Percentiles rank a stretch among this genome's conserved stretches.
These are phyloP conservation scores for Acanthis flammea DNA, from an alignment of 2,797 vertebrate species.

Conservation along the genomic window DNA sequence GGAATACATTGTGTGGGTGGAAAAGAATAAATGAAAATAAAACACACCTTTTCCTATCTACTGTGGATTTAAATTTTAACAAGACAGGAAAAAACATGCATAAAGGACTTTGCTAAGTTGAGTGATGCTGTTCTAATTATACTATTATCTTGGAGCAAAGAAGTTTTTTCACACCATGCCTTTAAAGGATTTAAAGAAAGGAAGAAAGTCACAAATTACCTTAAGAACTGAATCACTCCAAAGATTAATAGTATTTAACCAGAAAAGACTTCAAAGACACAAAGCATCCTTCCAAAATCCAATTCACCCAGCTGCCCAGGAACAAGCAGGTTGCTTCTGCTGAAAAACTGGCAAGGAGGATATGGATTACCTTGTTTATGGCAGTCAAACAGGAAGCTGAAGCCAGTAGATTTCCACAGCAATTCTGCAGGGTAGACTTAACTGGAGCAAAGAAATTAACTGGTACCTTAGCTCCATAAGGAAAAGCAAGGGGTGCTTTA, in stretches of 20 bases:
- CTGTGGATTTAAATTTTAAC: conserved; percentile 60
- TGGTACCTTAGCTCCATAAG: neutral
- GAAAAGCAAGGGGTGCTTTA: neutral
- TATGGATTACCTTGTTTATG: neutral
- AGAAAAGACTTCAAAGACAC: conserved; percentile 49
- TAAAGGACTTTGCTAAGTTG: conserved; percentile 42
- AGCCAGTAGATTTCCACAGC: conserved; percentile 7
- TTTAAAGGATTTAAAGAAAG: conserved; percentile 31
- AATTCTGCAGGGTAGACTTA: neutral
- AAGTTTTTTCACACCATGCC: conserved; percentile 55
- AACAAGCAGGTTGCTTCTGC: conserved; percentile 31
- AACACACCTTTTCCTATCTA: conserved; percentile 40
- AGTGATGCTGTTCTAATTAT: conserved; percentile 59
- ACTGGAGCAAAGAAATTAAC: neutral
- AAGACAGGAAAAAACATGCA: neutral
- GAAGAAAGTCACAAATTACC: conserved; percentile 43
- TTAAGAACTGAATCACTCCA: conserved; percentile 39
- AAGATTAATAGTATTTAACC: conserved; percentile 37
- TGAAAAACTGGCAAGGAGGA: neutral
- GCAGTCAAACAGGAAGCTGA: neutral
- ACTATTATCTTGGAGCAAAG: conserved; percentile 58
- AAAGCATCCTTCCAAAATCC: conserved; percentile 42
- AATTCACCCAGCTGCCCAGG: neutral
- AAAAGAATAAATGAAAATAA: neutral
- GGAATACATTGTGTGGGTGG: neutral